A percentile compares a stretch with the other conserved stretches of the same genome.
These are phyloP conservation scores for Aythya baeri DNA, from an alignment of 2,113 vertebrate species.

Conservation along the genomic window DNA sequence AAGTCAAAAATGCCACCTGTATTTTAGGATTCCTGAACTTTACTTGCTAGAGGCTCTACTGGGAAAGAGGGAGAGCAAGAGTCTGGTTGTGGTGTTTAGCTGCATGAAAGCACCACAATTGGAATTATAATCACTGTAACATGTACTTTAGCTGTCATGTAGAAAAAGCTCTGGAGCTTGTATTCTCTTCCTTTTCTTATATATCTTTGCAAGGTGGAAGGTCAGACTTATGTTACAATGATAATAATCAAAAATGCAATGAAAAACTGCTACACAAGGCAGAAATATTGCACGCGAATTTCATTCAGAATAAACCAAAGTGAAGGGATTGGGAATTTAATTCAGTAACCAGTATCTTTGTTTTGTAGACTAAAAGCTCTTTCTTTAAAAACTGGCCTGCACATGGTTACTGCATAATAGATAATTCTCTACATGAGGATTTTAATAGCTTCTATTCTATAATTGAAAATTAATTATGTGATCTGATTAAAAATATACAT, in stretches of 20 bases:
- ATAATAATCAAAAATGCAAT: not conserved
- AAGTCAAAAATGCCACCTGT: not conserved
- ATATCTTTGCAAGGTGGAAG: not conserved
- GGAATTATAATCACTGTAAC: not conserved
- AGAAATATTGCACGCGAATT: not conserved
- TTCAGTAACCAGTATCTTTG: not conserved
- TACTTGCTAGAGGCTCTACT: no score
- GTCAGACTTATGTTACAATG: not conserved
- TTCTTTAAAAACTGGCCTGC: not conserved
- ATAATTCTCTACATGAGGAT: not conserved
- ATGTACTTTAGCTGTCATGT: not conserved
- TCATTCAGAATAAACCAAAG: not conserved
- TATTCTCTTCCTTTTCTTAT: not conserved
- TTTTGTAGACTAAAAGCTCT: not conserved
- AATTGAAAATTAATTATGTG: not conserved
- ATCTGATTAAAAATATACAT: not conserved
- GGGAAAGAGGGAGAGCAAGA: no score
- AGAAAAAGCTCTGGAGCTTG: not conserved
- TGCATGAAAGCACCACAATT: no score
- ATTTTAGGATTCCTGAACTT: no score
- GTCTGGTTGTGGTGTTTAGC: no score
- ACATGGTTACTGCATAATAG: not conserved
- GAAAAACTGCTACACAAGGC: not conserved
- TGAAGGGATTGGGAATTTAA: not conserved
- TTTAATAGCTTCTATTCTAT: not conserved